Evolutionary conservation across 2,113 vertebrate genomes (phyloP), one percentile per base, ranked within the genome.

Genomic region (Balaeniceps rex): DNA sequence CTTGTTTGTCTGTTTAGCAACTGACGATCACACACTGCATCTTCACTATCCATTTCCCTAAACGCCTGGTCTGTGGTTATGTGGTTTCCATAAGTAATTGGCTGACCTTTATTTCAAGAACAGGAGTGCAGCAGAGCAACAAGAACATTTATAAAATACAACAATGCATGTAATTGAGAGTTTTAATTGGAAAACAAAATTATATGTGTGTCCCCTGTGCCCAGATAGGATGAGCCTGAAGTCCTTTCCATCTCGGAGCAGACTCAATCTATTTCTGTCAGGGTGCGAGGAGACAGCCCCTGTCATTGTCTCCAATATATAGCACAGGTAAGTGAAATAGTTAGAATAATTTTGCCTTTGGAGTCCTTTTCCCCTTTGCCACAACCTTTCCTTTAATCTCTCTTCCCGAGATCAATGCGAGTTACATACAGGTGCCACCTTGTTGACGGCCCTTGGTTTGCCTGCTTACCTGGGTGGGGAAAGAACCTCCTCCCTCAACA

Each of bases 61-160:
- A 72, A 60, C 2, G 36, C 38, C 61, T 44, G 52, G 46, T 46
- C 54, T 55, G 34, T 10, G 44, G 29, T 51, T 71, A 85, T 3
- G 15, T 65, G 65, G 42, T n/a, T 86, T 80, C 85, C 72, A 44
- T 71, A 25, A 84, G 52, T 71, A 82, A 94, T 92, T 68, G 90
- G n/a, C 57, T 93, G 94, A 95, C 94, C 90, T 95, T 97, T 95
- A 77, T 70, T 71, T 84, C 81, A 60, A 61, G 63, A 89, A 66
- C 69, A 66, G 85, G 61, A 92, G 44, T 16, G 63, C 65, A 85
- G 78, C 75, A 83, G 75, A 90, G 60, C 70, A 69, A 83, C 78
- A 78, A 40, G 25, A 92, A 36, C 47, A 51, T 72, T 72, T 83
- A 38, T 81, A 84, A 70, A 63, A 74, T n/a, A 72, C 36, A 90